Percentiles rank a stretch among this genome's conserved stretches.
phyloP scores from a whole-genome alignment of 2,113 vertebrate genomes.

The Alectura lathami region DNA sequence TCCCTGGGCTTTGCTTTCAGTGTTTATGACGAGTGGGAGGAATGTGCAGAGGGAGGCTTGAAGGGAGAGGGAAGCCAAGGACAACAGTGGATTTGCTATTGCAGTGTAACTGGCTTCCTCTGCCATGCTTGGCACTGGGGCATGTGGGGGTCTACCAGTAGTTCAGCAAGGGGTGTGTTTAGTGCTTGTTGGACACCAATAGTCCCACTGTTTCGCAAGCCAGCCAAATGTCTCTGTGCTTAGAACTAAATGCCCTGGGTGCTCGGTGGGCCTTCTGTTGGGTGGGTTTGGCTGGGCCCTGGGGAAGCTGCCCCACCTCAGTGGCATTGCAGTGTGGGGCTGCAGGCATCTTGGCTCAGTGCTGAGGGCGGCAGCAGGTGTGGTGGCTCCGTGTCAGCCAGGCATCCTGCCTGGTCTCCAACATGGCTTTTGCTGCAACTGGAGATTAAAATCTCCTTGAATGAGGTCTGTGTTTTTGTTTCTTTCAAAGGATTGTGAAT shows the following conservation, averaged over 20 bases:
- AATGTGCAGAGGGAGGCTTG: background rate
- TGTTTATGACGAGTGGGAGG: background rate
- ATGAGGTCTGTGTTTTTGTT: background rate
- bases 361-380: background rate
- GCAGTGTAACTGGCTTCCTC: background rate
- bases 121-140: background rate
- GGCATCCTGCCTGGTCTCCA: rapidly evolving
- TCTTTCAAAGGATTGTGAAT: background rate
- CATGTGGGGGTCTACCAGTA: rapidly evolving
- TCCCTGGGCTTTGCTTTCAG: background rate
- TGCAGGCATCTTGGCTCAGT: rapidly evolving
- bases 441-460: background rate
- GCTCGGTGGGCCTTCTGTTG: background rate
- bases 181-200: background rate
- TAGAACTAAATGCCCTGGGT: rapidly evolving
- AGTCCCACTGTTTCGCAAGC: rapidly evolving
- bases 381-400: rapidly evolving
- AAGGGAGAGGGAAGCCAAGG: background rate
- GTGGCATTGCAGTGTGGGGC: rapidly evolving
- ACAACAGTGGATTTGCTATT: background rate
- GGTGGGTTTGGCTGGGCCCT: background rate
- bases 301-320: background rate
- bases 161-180: background rate
- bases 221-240: rapidly evolving
- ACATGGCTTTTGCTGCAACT: background rate